A percentile compares a stretch with the other conserved stretches of the same genome.
These are phyloP conservation scores for Acrocera orbiculus DNA, from an alignment of 2,888 invertebrate species.

Conservation along the genomic window DNA sequence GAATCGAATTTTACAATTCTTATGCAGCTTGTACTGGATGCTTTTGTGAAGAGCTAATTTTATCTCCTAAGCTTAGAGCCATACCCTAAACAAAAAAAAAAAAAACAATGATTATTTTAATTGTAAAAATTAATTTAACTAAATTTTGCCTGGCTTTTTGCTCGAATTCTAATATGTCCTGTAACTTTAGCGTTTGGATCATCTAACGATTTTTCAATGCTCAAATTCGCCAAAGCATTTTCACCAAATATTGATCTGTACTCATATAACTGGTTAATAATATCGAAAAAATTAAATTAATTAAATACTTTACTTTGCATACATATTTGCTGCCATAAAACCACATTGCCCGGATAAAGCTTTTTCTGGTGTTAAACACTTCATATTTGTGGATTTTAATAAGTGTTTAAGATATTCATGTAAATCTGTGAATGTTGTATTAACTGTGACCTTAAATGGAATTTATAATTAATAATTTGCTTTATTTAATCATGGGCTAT, in stretches of 20 bases:
- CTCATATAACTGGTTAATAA: background rate
- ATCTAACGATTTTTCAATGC: slow-evolving; percentile 87
- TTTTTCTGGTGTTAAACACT: slow-evolving; percentile 94
- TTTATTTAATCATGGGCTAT: background rate
- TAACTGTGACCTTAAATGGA: slow-evolving; percentile 44
- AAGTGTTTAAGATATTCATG: slow-evolving; percentile 85
- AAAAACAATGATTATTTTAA: slow-evolving; percentile 7
- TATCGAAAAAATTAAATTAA: background rate
- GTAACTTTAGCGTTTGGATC: slow-evolving; percentile 76
- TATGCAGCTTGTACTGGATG: slow-evolving; percentile 32
- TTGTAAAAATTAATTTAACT: too few relatives aligned
- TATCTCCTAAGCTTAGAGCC: slow-evolving; percentile 96
- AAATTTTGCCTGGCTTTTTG: slow-evolving; percentile 92
- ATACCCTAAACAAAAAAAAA: slow-evolving; percentile 55
- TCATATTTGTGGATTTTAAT: slow-evolving; percentile 94
- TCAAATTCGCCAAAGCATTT: slow-evolving; percentile 96
- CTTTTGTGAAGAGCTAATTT: slow-evolving; percentile 88
- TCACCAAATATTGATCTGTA: slow-evolving; percentile 86
- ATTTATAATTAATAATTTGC: background rate
- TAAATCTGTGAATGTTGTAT: slow-evolving; percentile 82
- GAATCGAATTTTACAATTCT: too few relatives aligned
- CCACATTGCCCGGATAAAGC: slow-evolving; percentile 94
- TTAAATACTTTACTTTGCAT: slow-evolving; percentile 44
- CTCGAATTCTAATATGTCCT: slow-evolving; percentile 94
- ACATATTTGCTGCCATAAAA: slow-evolving; percentile 99